A percentile compares a stretch with the other conserved stretches of the same genome.
Conservation (phyloP, 2,113 vertebrate species). For the Engystomops pustulosus region DNA sequence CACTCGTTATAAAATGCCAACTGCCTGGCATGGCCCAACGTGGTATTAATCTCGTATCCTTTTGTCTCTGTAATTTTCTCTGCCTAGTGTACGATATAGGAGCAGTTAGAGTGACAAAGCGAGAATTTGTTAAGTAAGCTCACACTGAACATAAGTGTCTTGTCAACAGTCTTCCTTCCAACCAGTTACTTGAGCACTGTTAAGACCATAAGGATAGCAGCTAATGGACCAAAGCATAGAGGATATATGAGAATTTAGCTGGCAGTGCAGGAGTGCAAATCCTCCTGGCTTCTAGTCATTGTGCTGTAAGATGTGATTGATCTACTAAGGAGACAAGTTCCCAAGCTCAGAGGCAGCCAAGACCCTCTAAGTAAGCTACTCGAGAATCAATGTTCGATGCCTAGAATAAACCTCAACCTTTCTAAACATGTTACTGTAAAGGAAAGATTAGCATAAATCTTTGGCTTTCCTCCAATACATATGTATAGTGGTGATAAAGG, state of each 20-base stretch:
- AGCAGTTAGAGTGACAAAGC: conserved; percentile 40
- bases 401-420: too few species aligned
- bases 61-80: not conserved
- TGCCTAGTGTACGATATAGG: conserved; percentile 21
- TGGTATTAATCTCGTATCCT: not conserved
- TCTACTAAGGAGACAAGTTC: conserved; percentile 23
- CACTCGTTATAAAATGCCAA: not conserved
- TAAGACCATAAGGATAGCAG: conserved; percentile 44
- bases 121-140: conserved; percentile 52
- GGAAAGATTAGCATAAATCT: not conserved
- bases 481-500: too few species aligned
- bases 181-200: conserved; percentile 50
- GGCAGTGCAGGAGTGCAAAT: conserved; percentile 50
- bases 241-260: conserved; percentile 31
- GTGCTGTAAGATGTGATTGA: conserved; percentile 45
- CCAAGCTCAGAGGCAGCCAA: not conserved
- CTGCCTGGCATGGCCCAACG: not conserved
- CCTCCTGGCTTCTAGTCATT: conserved; percentile 44
- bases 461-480: not conserved
- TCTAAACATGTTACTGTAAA: not conserved
- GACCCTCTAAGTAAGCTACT: not conserved
- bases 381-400: not conserved
- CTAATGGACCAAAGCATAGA: conserved; percentile 45
- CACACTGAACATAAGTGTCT: conserved; percentile 47
- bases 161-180: conserved; percentile 49